These are phyloP conservation scores for Sclerurus mexicanus DNA, from an alignment of 2,113 vertebrate genomes.

Conservation along the genomic window DNA sequence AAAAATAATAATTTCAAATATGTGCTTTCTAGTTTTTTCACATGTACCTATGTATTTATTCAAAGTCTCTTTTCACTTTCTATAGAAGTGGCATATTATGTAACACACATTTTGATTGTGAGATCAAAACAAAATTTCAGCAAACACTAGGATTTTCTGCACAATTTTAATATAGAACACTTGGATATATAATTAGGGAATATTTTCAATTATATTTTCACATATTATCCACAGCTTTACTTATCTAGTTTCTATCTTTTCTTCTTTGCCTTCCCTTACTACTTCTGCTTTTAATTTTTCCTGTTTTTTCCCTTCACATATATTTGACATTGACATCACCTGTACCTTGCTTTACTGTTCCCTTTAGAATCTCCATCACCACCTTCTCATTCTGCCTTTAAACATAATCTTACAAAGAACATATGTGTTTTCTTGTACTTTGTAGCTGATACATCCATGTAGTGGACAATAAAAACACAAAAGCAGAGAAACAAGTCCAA, in stretches of 20 bases:
- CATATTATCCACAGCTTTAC: neutral
- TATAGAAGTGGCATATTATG: neutral
- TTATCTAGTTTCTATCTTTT: neutral
- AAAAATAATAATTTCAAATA: neutral
- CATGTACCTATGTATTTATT: neutral
- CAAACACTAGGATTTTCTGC: neutral
- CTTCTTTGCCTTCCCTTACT: neutral
- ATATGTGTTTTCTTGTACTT: neutral
- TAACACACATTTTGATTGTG: neutral
- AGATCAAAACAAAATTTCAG: neutral
- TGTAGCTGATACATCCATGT: neutral
- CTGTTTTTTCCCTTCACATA: neutral
- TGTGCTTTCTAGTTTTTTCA: neutral
- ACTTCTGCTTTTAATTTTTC: neutral
- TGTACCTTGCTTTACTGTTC: neutral
- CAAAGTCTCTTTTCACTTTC: neutral
- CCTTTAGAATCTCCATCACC: neutral
- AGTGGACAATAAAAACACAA: neutral
- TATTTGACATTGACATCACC: neutral
- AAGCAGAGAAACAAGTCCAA: accelerated
- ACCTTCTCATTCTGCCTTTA: neutral
- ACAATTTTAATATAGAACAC: neutral
- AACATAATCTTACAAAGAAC: neutral
- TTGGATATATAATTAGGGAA: neutral
- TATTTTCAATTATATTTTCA: neutral